Conservation (phyloP, 1,140 invertebrate genomes). For the Leucophenga varia region DNA sequence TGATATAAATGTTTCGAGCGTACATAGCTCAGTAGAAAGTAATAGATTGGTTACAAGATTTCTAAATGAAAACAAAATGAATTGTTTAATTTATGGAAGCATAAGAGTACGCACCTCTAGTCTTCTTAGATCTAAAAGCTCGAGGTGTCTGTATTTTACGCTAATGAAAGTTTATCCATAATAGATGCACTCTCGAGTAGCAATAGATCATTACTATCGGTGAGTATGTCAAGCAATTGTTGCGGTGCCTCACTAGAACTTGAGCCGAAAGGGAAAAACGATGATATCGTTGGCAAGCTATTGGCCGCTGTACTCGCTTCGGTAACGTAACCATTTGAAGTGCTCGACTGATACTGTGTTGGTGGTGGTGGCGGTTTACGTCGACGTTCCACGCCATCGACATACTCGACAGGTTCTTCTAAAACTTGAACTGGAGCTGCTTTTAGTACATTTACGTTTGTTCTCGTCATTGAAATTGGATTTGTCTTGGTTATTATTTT, state of each 20-base stretch:
- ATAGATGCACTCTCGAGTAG: constrained; percentile 44
- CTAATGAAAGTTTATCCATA: constrained; percentile 51
- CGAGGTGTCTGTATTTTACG: too few species aligned
- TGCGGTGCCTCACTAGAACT: constrained; percentile 47
- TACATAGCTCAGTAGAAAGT: too few species aligned
- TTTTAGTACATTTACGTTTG: not conserved
- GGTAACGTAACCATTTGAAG: constrained; percentile 23
- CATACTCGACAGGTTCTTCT: constrained; percentile 35
- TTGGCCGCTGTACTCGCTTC: constrained; percentile 5
- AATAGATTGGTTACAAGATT: too few species aligned
- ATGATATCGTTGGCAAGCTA: constrained; percentile 52
- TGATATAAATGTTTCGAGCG: too few species aligned
- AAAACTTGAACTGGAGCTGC: too few species aligned
- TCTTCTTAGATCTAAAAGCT: too few species aligned
- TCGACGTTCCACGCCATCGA: constrained; percentile 43
- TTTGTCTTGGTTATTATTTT: constrained; percentile 1
- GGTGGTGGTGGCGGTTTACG: constrained; percentile 23
- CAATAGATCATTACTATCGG: constrained; percentile 41
- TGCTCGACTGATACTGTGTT: not conserved
- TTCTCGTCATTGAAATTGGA: not conserved
- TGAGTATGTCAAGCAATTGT: constrained; percentile 48
- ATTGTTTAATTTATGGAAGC: too few species aligned
- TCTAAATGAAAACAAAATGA: too few species aligned
- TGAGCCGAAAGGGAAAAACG: constrained; percentile 59
- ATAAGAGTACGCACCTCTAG: too few species aligned